Base-by-base conservation (phyloP, 1,140 invertebrate genomes). In the Drosophila pachea region DNA sequence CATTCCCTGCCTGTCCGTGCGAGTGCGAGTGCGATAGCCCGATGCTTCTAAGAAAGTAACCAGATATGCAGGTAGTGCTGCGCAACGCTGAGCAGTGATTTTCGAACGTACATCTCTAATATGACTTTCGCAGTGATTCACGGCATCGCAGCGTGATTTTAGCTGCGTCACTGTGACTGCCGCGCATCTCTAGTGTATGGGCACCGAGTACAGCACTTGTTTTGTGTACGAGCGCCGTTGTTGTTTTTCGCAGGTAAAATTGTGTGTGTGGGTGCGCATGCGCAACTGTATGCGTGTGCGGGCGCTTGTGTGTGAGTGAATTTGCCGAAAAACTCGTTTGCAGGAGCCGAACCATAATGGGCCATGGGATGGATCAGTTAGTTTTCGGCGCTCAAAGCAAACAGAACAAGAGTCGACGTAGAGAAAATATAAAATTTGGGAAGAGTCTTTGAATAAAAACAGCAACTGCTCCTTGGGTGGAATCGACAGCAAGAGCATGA, bases 31-130 rank as follows among this genome's bases (percentile, higher is more conserved):
- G 65, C 29, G 43, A 38, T 29, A 63, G 49, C 35, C 31, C 8
- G 40, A 54, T 35, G 31, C 47, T 83, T 83, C 78, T 67, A 48
- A 29, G 78, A 84, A 83, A 8, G 61, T 55, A 73, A 83, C 42
- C 47, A 69, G 61, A 83, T 48, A 73, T 60, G 16, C 33, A 72
- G 33, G 47, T 42, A 64, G 79, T 62, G 76, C 2, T 68, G 78
- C 42, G 35, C 12, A 42, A 5, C 0, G 7, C 2, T 42, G 22
- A 22, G 22, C 22, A 22, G 53, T 49, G 53, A 65, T 36, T 65
- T 48, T 59, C 35, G 31, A 33, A n/a, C 5, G 9, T 3, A 7
- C 31, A 33, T 11, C 11, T 7, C n/a, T 35, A 22, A 22, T 12
- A 38, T 33, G 35, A 38, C 32, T 48, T 4, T 38, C 5, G 32